Evolutionary conservation across 2,113 vertebrate species (phyloP), one percentile per base, ranked within the genome.

Genomic region (Micronycteris hirsuta): DNA sequence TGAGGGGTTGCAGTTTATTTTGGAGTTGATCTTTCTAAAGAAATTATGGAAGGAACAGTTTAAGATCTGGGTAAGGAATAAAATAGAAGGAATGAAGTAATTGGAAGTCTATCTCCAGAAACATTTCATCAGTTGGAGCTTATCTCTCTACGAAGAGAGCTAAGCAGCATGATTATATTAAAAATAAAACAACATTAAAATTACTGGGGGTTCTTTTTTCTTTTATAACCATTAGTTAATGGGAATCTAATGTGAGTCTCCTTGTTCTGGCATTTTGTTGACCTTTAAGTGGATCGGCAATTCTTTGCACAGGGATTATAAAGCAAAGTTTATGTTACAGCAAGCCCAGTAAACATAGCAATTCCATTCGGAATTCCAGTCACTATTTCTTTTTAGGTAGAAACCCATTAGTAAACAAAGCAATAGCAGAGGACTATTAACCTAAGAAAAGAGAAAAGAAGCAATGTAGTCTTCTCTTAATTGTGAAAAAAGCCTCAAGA

Each of bases 361-460:
- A 73, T 74, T n/a, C 13, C 36, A 65, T 67, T 76, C 12, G 70
- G 12, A 88, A 71, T 84, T 81, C 43, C 33, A 54, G 31, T 52
- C 12, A 45, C 16, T 13, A 14, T 58, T 96, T 70, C 7, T 41
- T 86, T 93, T 85, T 26, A 70, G n/a, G 19, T 47, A 76, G 33
- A 94, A 91, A 56, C 4, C 36, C 43, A 63, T 41, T 41, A 91
- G 33, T 33, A 68, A 78, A 81, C 65, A 95, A 15, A 45, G 7
- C 8, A 38, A 80, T 78, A 47, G 19, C 45, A 77, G 36, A 87
- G 7, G 7, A 67, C 19, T 77, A 36, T n/a, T 68, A 85, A 86
- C 3, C 15, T 31, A 82, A 43, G 47, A 89, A 71, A 49, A 63
- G 24, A 78, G 47, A 80, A 87, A 89, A 87, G 86, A 87, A 58